phyloP scores from a whole-genome alignment of 2,113 vertebrate genomes.

The Limnothrissa miodon region DNA sequence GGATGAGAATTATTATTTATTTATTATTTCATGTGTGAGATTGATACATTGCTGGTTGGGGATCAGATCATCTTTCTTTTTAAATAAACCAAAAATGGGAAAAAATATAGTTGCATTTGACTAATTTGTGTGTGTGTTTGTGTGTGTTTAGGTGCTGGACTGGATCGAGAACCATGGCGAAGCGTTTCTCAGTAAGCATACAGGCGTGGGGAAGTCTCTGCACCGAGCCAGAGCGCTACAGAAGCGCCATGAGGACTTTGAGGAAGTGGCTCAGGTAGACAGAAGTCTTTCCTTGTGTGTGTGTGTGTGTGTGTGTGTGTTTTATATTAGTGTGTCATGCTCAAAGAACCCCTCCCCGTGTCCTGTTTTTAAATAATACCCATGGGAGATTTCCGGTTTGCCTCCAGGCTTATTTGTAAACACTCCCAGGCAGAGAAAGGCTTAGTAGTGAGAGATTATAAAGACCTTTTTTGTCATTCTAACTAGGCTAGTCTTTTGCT shows the following conservation, averaged over 20 bases:
- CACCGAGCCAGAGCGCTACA: slow-evolving; percentile 95
- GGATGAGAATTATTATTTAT: no score
- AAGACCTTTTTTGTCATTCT: neutral
- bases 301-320: no score
- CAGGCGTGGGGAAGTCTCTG: slow-evolving; percentile 94
- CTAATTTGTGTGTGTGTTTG: slow-evolving; percentile 12
- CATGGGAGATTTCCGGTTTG: neutral
- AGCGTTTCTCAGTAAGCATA: slow-evolving; percentile 98
- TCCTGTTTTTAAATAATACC: neutral
- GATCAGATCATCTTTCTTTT: neutral
- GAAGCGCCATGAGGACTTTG: slow-evolving; percentile 97
- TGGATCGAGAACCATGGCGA: slow-evolving; percentile 99
- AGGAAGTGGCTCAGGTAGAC: slow-evolving; percentile 96
- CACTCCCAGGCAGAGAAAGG: neutral
- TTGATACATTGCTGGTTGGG: neutral
- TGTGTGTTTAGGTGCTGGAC: slow-evolving; percentile 71
- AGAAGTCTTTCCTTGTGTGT: neutral
- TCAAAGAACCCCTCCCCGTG: neutral
- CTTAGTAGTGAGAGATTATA: neutral
- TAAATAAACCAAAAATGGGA: neutral
- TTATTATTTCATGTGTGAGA: neutral
- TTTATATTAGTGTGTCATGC: slow-evolving; percentile 23
- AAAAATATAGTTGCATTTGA: neutral
- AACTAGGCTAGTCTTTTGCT: neutral
- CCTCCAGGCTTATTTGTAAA: neutral